Base-by-base conservation (phyloP, 2,797 vertebrate species). In the Phataginus tricuspis region DNA sequence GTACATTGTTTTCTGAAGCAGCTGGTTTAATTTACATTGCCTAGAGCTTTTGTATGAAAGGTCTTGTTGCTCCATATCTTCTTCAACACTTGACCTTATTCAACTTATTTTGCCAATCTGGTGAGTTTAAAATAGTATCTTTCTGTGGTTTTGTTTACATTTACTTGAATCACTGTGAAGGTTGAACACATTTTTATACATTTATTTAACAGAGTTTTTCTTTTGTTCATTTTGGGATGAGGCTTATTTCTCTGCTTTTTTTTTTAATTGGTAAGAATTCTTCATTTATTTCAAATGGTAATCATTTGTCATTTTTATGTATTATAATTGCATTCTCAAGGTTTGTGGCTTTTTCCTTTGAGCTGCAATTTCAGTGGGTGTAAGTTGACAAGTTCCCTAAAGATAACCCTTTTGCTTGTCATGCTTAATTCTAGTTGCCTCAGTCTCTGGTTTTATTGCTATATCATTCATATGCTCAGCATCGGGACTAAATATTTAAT, bases 351-450 rank as follows among this genome's bases (percentile, higher is more conserved):
- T 42, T 72, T 49, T 90, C 71, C 71, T 77, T 42, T 34, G 57
- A 77, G 69, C 83, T 71, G 55, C 37, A 96, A 34, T 77, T 94
- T 94, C 29, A 72, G 87, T 94, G 75, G 95, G 84, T 92, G 61
- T 89, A 34, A 74, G 66, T 78, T 82, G 86, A 84, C 96, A 89
- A 34, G 57, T 75, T 87, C 31, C 0, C 0, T 89, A 90, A 71
- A 75, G 64, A 55, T 80, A 84, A 72, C 72, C 59, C 69, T 88
- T 72, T 37, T 83, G 80, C 83, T 80, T 96, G 86, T 84, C 91
- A 77, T 45, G 57, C 83, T 72, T 84, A 78, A 71, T 84, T 95
- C 86, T 72, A 16, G 42, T 49, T 49, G 78, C 39, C 75, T 86
- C 63, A 89, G 18, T 51, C 51, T 92, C 94, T 86, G 72, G 39